phyloP scores from a whole-genome alignment of 2,797 vertebrate species.

The Xenops minutus region DNA sequence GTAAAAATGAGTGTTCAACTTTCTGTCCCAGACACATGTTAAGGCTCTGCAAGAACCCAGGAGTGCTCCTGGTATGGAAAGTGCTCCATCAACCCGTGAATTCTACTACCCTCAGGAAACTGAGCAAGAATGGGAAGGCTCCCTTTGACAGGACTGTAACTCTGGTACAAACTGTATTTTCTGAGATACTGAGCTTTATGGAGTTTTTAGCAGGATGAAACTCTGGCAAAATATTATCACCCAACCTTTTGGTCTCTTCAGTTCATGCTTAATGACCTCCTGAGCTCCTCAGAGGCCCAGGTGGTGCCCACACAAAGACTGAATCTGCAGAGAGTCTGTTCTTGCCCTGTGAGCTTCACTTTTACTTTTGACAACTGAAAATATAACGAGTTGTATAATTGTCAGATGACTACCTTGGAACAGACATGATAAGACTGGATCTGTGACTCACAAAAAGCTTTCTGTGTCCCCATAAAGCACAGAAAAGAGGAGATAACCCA shows the following conservation, averaged over 20 bases:
- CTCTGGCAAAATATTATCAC: neutral
- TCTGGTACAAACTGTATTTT: neutral
- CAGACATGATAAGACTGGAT: neutral
- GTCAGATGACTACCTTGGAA: neutral
- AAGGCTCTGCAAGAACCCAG: neutral
- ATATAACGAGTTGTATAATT: neutral
- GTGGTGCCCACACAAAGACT: neutral
- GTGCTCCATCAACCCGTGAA: neutral
- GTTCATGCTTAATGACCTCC: neutral
- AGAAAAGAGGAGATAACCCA: neutral
- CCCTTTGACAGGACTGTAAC: neutral
- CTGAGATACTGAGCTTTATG: neutral
- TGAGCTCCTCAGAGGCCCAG: neutral
- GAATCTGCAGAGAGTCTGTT: neutral
- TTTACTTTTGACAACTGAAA: neutral
- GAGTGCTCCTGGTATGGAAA: neutral
- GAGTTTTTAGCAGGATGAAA: neutral
- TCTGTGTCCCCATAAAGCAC: neutral
- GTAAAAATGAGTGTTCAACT: rapidly evolving
- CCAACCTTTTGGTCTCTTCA: neutral
- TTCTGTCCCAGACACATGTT: neutral
- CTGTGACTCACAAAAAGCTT: slow-evolving; percentile 7
- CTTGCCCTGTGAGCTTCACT: neutral
- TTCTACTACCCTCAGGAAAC: neutral
- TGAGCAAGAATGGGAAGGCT: neutral